These are phyloP conservation scores for Tyria jacobaeae DNA, from an alignment of 2,888 invertebrate genomes.

Conservation along the genomic window DNA sequence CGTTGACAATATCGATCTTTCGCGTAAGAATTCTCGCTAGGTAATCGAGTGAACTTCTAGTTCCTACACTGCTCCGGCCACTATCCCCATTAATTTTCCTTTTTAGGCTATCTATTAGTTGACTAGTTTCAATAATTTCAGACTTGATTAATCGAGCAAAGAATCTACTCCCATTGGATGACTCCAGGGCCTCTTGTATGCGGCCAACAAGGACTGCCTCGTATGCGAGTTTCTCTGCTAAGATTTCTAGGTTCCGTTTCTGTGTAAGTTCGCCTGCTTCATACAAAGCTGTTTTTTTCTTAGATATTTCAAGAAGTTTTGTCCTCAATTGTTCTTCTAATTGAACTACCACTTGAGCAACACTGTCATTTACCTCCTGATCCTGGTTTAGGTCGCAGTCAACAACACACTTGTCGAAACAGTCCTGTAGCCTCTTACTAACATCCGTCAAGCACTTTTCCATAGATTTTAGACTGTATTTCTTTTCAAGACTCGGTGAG, in stretches of 20 bases:
- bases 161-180: constrained; percentile 85
- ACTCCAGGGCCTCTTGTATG: constrained; percentile 89
- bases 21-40: constrained; percentile 92
- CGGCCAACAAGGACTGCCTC: constrained; percentile 91
- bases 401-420: constrained; percentile 86
- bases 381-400: constrained; percentile 74
- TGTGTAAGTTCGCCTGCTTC: constrained; percentile 90
- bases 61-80: constrained; percentile 71
- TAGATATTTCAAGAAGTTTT: constrained; percentile 90
- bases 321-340: constrained; percentile 89
- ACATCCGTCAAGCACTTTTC: constrained; percentile 89
- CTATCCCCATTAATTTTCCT: constrained; percentile 88
- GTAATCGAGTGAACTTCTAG: constrained; percentile 88
- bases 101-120: constrained; percentile 90
- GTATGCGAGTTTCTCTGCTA: constrained; percentile 93
- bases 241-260: constrained; percentile 89
- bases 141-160: constrained; percentile 88
- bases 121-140: constrained; percentile 92
- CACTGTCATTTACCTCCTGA: constrained; percentile 78
- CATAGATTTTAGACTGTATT: constrained; percentile 87
- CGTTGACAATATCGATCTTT: constrained; percentile 85
- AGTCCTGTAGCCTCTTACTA: constrained; percentile 87
- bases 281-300: constrained; percentile 88
- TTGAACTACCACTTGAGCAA: constrained; percentile 87
- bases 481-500: constrained; percentile 89